Evolutionary conservation across 1,140 invertebrate genomes (phyloP), one percentile per base, ranked within the genome.

Genomic region (Epicauta chinensis): DNA sequence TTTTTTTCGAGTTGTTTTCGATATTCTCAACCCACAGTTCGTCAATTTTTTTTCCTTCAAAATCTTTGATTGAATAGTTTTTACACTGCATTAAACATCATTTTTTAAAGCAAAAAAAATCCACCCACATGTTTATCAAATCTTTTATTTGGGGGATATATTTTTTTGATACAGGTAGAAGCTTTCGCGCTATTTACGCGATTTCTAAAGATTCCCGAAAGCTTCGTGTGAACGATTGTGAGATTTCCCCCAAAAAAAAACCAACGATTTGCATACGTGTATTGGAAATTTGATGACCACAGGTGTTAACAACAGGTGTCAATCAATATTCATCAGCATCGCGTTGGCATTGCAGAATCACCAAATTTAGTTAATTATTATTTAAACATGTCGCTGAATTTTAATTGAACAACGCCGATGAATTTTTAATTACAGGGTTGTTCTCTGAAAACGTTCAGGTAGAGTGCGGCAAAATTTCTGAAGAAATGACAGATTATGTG

Each of bases 221-320:
- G 36, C 45, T 47, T 47, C 45, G 45, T 47, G 45, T 47, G 45
- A 47, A 47, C 34, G 31, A 16, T 9, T 15, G 9, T 41, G 6
- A 43, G 23, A 30, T 43, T 17, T n/a, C n/a, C n/a, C n/a, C n/a
- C n/a, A n/a, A n/a, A n/a, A n/a, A n/a, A n/a, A n/a, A n/a, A n/a
- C n/a, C n/a, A n/a, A n/a, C 15, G 7, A 23, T 41, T 44, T 51
- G 50, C 50, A 36, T 51, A 51, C 16, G 11, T 51, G 50, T 32
- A 51, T 51, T 51, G 41, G 44, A 41, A 51, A 43, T 51, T 51
- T 30, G 41, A 42, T 36, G 50, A 36, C 30, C 50, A 43, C 50
- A 51, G 50, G 50, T 51, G 50, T 51, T 51, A 37, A 44, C 4
- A 44, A 51, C 50, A 51, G 50, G 50, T 51, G 50, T 43, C 36